Evolutionary conservation across 2,797 vertebrate species (phyloP), one percentile per base, ranked within the genome.

Genomic region (Setipinna tenuifilis): DNA sequence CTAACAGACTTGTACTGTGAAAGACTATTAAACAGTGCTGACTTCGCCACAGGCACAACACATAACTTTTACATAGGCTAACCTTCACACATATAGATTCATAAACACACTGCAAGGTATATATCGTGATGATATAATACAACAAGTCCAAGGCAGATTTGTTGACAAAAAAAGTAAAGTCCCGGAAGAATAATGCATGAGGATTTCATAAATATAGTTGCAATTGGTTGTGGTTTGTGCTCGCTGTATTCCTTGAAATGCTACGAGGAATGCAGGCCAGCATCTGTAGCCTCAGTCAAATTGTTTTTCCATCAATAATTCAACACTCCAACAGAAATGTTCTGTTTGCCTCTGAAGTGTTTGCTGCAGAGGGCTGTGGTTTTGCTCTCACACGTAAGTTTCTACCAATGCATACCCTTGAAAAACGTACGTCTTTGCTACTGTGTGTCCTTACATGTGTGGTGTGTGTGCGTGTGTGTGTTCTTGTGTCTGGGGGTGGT

Each of bases 241-340:
- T 19, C 17, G 19, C 58, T 59, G 58, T 21, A 41, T 28, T 35
- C 0, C 12, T 28, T 31, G 25, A 31, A 71, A 31, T 16, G 28
- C 65, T 17, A 31, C 58, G 19, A 59, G 58, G 14, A 35, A 71
- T 71, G 28, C 65, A 16, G 31, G 68, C 31, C 28, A 75, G 25
- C 28, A 0, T 41, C 14, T 75, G 28, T 75, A 75, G 14, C 68
- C 16, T 2, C 28, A 35, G 31, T 19, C 68, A 75, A 75, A 75
- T 31, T 75, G 28, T 75, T 35, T 35, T 75, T 2, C 35, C 68
- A 75, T 75, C 28, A 35, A 75, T 75, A 75, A 75, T 75, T 75
- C 68, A 75, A 19, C 68, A 75, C 68, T 31, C 6, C 28, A 28
- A 75, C 68, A 71, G 25, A 35, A 35, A 31, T 25, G 50, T 17